Evolutionary conservation across 1,140 invertebrate genomes (phyloP).

Genomic region (Bombyx mori): ASM3026992v2 NC_085114.1:3421501-3422000

Average conservation of each 20-base stretch:
- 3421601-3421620: not conserved
- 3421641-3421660: constrained; percentile 34
- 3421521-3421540: constrained; percentile 30
- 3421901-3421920: constrained; percentile 9
- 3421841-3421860: constrained; percentile 69
- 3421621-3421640: constrained; percentile 14
- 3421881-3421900: constrained; percentile 63
- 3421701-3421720: constrained; percentile 54
- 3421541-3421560: constrained; percentile 43
- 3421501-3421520: constrained; percentile 27
- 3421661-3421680: constrained; percentile 35
- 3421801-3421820: constrained; percentile 37
- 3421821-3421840: constrained; percentile 60
- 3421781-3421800: constrained; percentile 63
- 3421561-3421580: constrained; percentile 42
- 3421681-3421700: constrained; percentile 45
- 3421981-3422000: constrained; percentile 10
- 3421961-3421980: no score
- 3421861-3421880: constrained; percentile 68
- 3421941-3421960: constrained; percentile 61
- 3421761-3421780: constrained; percentile 63
- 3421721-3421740: constrained; percentile 62
- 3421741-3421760: constrained; percentile 67
- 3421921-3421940: no score
- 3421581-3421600: not conserved